These are phyloP conservation scores for Strix aluco DNA, from an alignment of 2,113 vertebrate genomes.

Conservation along the genomic window DNA sequence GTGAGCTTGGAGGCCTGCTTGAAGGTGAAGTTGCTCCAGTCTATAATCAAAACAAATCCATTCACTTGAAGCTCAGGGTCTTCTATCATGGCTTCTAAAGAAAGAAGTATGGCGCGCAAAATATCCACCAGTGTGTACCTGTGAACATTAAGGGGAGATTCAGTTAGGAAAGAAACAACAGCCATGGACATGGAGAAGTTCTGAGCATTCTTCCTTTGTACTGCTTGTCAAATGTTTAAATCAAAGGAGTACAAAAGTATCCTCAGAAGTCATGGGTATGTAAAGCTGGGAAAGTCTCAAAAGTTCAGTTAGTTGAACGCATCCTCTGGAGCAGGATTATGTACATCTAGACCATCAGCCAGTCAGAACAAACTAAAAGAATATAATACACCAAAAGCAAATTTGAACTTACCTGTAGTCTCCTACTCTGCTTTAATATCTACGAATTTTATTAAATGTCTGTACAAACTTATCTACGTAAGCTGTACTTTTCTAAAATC, in stretches of 20 bases:
- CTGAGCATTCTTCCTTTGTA: neutral
- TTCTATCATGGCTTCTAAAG: slow-evolving; percentile 97
- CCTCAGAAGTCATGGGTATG: neutral
- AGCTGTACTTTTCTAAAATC: neutral
- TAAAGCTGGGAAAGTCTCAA: neutral
- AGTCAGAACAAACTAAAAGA: neutral
- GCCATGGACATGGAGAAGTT: neutral
- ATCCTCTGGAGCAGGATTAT: neutral
- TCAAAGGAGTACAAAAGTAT: neutral
- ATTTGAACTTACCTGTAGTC: neutral
- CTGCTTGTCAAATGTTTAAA: neutral
- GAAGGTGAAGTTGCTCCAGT: slow-evolving; percentile 99
- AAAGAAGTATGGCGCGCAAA: slow-evolving; percentile 94
- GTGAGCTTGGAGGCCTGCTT: slow-evolving; percentile 98
- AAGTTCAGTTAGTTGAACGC: neutral
- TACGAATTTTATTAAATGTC: neutral
- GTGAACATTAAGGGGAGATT: neutral
- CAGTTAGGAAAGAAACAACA: neutral
- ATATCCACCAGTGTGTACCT: slow-evolving; percentile 99
- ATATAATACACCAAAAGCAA: neutral
- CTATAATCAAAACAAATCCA: slow-evolving; percentile 98
- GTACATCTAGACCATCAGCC: neutral
- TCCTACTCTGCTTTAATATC: neutral
- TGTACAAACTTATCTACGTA: neutral
- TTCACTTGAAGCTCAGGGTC: slow-evolving; percentile 97